These are phyloP conservation scores for Nyctibius bracteatus DNA, from an alignment of 2,113 vertebrate species.

Conservation along the genomic window DNA sequence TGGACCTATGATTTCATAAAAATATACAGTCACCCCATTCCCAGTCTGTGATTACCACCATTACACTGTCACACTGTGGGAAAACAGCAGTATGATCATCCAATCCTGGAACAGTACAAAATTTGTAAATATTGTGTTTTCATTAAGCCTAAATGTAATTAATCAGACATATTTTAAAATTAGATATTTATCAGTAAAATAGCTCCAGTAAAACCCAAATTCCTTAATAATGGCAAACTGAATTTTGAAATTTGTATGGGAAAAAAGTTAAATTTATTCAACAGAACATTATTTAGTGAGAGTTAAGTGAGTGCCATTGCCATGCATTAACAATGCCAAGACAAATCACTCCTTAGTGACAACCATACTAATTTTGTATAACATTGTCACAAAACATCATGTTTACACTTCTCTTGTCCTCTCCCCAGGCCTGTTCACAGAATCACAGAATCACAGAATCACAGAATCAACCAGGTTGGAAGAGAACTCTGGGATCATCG, in stretches of 20 bases:
- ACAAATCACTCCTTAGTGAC: not conserved
- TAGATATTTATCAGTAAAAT: not conserved
- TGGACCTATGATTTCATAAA: not conserved
- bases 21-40: not conserved
- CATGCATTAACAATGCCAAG: not conserved
- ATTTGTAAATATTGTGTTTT: not conserved
- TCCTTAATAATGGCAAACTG: not conserved
- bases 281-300: not conserved
- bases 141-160: not conserved
- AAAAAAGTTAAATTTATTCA: not conserved
- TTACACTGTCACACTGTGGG: not conserved
- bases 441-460: no score
- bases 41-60: not conserved
- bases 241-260: not conserved
- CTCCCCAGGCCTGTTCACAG: not conserved
- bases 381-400: rapidly evolving
- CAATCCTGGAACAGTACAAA: not conserved
- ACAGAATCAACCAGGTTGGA: no score
- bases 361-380: not conserved
- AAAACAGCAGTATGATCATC: not conserved
- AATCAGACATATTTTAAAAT: not conserved
- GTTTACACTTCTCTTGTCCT: not conserved
- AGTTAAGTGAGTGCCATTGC: not conserved
- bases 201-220: not conserved
- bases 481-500: no score